Conservation (phyloP, 2,797 vertebrate species). For the Clarias laeviceps region DNA sequence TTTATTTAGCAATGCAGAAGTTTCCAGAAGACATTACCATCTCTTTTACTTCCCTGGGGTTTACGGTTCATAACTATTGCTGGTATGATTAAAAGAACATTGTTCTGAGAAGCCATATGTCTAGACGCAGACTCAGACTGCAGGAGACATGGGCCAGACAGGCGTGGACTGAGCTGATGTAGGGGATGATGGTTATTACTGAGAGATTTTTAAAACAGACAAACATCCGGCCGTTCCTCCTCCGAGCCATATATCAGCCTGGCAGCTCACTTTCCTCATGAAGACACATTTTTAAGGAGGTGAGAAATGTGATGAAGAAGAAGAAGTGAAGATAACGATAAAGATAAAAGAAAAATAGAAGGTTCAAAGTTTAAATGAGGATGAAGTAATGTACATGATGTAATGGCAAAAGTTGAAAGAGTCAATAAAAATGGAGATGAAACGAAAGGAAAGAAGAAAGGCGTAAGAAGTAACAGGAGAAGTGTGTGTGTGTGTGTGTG, state of each 20-base stretch:
- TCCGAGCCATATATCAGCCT: background rate
- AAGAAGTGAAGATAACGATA: background rate
- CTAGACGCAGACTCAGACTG: background rate
- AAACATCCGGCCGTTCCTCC: background rate
- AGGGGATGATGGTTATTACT: background rate
- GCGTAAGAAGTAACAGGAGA: background rate
- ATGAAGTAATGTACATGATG: background rate
- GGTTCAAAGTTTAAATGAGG: background rate
- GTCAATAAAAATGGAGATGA: background rate
- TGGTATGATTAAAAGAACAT: slow-evolving; percentile 16
- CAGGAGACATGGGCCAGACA: background rate
- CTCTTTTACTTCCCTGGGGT: background rate
- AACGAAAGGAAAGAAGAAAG: background rate
- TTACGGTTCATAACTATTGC: background rate
- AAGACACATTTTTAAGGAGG: background rate
- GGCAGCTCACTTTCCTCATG: background rate
- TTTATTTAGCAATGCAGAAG: background rate
- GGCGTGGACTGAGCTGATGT: background rate
- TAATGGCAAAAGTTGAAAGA: background rate
- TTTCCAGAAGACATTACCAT: background rate
- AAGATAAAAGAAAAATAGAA: background rate
- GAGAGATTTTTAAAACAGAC: background rate
- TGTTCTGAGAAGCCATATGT: background rate
- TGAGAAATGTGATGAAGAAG: background rate
- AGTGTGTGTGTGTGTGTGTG: background rate